Base-by-base conservation (phyloP, 1,140 invertebrate species). In the Drosophila rufa region DNA sequence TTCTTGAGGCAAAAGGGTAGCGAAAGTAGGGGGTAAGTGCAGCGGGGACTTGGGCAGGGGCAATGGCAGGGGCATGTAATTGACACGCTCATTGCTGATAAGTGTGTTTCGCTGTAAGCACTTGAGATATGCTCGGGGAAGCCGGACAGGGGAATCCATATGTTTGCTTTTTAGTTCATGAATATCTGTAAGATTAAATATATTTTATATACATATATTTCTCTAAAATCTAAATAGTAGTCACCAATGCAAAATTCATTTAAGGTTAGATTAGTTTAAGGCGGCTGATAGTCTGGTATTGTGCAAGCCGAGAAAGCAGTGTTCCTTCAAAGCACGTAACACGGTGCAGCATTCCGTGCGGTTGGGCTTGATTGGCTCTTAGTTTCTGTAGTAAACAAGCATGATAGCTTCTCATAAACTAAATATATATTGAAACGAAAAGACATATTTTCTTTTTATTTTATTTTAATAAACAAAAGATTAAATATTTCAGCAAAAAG, bases 81-180 rank as follows among this genome's bases (percentile, higher is more conserved):
- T 81, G 87, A 91, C 82, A 77, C 79, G 55, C 80, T 91, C 74
- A 85, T 86, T 74, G 66, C 73, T 87, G 77, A 83, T 91, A 91
- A 91, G 87, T 91, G 77, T 80, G 70, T 90, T 90, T 85, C 61
- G 85, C 76, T 90, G 85, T 90, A 85, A 84, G 51, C 83, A 89
- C 85, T 89, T 84, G 73, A 84, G 68, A 68, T 51, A 43, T 70
- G 51, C 43, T 43, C 51, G 19, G 9, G 33, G 33, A 33, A 33
- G 33, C 33, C 33, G 9, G 33, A 3, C 65, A 33, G 51, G 43
- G 60, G 46, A 67, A 53, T 46, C 53, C 60, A 58, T 56, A 61
- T 67, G 40, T 42, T 57, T 8, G 33, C 33, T 47, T 38, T 38
- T 22, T 14, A 4, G 11, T 38, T 55, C 15, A 22, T 40, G 12